These are phyloP conservation scores for Crenuchus spilurus DNA, from an alignment of 2,797 vertebrate species.

Conservation along the genomic window DNA sequence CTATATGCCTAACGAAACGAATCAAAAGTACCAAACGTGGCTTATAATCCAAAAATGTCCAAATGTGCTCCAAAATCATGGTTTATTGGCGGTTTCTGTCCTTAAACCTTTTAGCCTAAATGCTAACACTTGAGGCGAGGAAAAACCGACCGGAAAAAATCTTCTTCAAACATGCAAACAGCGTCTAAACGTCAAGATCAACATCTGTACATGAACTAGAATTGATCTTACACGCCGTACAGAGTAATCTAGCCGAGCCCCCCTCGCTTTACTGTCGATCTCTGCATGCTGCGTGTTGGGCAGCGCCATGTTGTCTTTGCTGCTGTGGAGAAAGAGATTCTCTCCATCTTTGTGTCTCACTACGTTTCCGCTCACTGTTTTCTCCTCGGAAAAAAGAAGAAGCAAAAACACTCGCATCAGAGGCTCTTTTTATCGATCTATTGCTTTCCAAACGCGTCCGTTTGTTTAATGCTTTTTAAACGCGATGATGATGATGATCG, in stretches of 20 bases:
- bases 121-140: too few relatives aligned
- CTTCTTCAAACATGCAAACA: not conserved
- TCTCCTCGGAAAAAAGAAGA: conserved; percentile 55
- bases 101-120: too few relatives aligned
- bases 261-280: not conserved
- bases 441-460: not conserved
- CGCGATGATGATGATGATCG: not conserved
- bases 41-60: too few relatives aligned
- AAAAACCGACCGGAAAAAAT: not conserved
- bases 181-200: not conserved
- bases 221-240: conserved; percentile 14
- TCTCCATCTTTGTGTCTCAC: conserved; percentile 84
- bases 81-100: too few relatives aligned
- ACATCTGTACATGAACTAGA: not conserved
- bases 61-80: too few relatives aligned
- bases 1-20: not conserved
- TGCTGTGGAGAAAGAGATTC: conserved; percentile 78
- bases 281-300: conserved; percentile 72
- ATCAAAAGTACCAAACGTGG: too few relatives aligned
- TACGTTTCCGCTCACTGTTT: conserved; percentile 76
- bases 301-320: conserved; percentile 86
- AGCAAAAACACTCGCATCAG: not conserved
- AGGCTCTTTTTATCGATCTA: not conserved
- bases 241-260: not conserved
- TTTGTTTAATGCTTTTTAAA: not conserved